Conservation (phyloP, 2,888 invertebrate species). For the Tenthredo notha region DNA sequence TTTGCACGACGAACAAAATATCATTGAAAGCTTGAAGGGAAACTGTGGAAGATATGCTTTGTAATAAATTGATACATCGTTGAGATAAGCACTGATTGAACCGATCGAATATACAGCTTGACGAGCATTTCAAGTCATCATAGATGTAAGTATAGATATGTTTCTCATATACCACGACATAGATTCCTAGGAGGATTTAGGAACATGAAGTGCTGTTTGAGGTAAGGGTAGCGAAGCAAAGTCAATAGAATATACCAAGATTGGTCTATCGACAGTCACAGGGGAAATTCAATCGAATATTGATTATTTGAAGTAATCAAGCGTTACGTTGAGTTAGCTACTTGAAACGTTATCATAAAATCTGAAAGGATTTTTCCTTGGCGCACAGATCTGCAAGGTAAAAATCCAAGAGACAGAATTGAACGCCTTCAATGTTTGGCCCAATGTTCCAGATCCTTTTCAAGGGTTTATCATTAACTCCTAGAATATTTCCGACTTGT, state of each 20-base stretch:
- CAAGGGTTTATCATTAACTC: neutral
- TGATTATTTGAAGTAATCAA: constrained; percentile 2
- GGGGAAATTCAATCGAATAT: constrained; percentile 5
- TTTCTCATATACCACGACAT: neutral
- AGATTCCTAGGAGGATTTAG: neutral
- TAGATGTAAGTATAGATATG: neutral
- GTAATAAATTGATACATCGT: neutral
- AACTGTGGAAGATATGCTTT: neutral
- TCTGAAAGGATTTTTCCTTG: neutral
- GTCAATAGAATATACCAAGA: neutral
- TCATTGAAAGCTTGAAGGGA: neutral
- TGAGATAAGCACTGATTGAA: neutral
- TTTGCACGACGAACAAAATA: neutral
- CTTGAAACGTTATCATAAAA: neutral
- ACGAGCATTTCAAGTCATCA: neutral
- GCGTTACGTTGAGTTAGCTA: neutral
- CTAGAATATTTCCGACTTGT: neutral
- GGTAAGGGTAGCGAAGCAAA: neutral
- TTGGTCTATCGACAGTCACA: constrained; percentile 10
- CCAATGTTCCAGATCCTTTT: neutral
- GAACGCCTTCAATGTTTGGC: neutral
- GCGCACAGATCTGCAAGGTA: neutral
- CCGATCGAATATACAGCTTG: neutral
- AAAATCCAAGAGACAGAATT: neutral
- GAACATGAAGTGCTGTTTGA: neutral